Conservation (phyloP, 2,797 vertebrate genomes). For the Hypotaenidia okinawae region DNA sequence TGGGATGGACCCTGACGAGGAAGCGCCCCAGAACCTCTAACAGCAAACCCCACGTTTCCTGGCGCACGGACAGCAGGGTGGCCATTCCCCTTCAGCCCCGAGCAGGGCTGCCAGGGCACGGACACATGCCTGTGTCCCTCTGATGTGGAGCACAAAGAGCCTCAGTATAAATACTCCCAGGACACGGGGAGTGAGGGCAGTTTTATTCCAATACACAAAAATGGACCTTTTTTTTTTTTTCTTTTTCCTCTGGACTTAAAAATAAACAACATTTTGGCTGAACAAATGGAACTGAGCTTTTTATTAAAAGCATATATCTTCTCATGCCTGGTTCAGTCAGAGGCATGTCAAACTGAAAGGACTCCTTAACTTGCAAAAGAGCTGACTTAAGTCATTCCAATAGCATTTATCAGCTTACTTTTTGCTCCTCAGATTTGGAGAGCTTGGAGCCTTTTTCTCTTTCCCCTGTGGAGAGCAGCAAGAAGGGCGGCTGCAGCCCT, state of each 20-base stretch:
- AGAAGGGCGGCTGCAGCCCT: not conserved
- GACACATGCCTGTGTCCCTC: not conserved
- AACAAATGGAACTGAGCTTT: slow-evolving; percentile 19
- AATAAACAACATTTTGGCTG: slow-evolving; percentile 41
- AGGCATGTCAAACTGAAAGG: not conserved
- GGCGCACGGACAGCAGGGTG: fast-evolving
- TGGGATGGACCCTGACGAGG: not conserved
- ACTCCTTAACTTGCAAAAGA: not conserved
- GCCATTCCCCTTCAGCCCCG: not conserved
- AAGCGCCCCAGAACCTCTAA: not conserved
- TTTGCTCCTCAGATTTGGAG: not conserved
- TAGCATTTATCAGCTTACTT: slow-evolving; percentile 3
- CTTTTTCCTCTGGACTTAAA: slow-evolving; percentile 8
- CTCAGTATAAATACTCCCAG: not conserved
- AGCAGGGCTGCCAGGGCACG: not conserved
- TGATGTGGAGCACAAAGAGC: not conserved
- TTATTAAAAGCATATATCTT: not conserved
- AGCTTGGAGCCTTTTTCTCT: not conserved
- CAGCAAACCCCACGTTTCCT: fast-evolving
- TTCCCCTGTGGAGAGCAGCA: not conserved
- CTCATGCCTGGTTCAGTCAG: not conserved
- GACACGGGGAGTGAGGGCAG: not conserved
- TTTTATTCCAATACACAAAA: not conserved
- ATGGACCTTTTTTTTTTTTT: not conserved
- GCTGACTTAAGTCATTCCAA: slow-evolving; percentile 20